Conservation (phyloP, 2,888 invertebrate species). For the Archips crataeganus region DNA sequence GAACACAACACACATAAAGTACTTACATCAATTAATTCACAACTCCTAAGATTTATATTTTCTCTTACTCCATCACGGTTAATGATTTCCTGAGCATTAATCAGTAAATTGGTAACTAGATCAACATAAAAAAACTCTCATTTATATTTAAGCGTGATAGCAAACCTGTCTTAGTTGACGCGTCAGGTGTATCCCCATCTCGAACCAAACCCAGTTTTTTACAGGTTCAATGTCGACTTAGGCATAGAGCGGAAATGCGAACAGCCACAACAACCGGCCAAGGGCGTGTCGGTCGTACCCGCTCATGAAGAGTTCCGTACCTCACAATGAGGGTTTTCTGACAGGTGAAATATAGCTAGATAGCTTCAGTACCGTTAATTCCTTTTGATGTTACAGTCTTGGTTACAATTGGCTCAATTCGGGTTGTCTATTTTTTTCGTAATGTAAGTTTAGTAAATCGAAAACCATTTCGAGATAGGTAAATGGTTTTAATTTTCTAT, state of each 20-base stretch:
- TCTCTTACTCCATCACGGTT: neutral
- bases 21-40: neutral
- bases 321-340: no score
- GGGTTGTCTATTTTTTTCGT: no score
- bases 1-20: no score
- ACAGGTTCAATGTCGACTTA: slow-evolving; percentile 47
- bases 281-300: no score
- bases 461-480: no score
- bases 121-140: slow-evolving; percentile 5
- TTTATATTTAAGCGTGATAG: slow-evolving; percentile 6
- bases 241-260: slow-evolving; percentile 65
- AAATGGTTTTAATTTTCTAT: no score
- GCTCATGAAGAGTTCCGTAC: no score
- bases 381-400: no score
- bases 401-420: no score
- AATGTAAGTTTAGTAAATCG: no score
- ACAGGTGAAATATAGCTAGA: no score
- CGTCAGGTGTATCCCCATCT: slow-evolving; percentile 18
- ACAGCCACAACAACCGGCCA: slow-evolving; percentile 50
- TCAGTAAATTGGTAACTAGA: neutral
- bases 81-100: slow-evolving; percentile 6
- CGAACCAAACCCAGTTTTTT: slow-evolving; percentile 6
- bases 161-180: neutral
- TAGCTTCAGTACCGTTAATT: no score
- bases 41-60: neutral